Percentiles rank a stretch among this genome's conserved stretches.
Conservation (phyloP, 2,888 invertebrate genomes). For the Torymus auratus region DNA sequence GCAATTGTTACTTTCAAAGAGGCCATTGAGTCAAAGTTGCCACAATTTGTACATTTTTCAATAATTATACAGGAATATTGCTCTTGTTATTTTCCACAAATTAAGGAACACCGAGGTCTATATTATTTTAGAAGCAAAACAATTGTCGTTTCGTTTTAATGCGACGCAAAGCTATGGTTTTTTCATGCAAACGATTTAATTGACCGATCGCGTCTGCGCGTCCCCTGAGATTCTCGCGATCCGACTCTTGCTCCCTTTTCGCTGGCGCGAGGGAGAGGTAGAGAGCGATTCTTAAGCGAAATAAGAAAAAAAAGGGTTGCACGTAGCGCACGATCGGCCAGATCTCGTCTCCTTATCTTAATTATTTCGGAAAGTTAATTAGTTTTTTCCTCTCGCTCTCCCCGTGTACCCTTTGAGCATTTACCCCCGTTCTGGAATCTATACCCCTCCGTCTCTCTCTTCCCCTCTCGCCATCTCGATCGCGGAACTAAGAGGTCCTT, state of each 20-base stretch:
- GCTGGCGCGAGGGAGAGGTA: conserved; percentile 53
- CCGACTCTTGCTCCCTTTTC: conserved; percentile 47
- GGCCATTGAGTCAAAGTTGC: too few species aligned
- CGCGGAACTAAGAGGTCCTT: conserved; percentile 19
- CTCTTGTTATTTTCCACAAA: neutral
- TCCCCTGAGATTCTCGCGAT: conserved; percentile 52
- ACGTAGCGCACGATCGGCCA: conserved; percentile 65
- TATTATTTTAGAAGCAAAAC: conserved; percentile 54
- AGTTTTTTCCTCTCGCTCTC: conserved; percentile 70
- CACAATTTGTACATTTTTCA: too few species aligned
- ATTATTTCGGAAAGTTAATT: conserved; percentile 75
- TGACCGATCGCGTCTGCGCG: conserved; percentile 64
- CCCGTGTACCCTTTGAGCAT: conserved; percentile 68
- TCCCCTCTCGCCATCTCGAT: conserved; percentile 28
- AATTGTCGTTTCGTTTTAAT: conserved; percentile 37
- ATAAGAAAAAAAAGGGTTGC: conserved; percentile 62
- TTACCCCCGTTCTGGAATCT: conserved; percentile 56
- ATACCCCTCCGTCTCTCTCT: conserved; percentile 31
- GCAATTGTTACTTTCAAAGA: neutral
- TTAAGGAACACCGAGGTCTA: conserved; percentile 26
- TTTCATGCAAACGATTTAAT: conserved; percentile 67
- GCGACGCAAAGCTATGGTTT: conserved; percentile 15
- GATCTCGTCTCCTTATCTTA: conserved; percentile 73
- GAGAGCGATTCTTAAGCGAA: conserved; percentile 57
- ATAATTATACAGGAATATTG: too few species aligned